phyloP scores from a whole-genome alignment of 2,113 vertebrate species.

The Ornithorhynchus anatinus region DNA sequence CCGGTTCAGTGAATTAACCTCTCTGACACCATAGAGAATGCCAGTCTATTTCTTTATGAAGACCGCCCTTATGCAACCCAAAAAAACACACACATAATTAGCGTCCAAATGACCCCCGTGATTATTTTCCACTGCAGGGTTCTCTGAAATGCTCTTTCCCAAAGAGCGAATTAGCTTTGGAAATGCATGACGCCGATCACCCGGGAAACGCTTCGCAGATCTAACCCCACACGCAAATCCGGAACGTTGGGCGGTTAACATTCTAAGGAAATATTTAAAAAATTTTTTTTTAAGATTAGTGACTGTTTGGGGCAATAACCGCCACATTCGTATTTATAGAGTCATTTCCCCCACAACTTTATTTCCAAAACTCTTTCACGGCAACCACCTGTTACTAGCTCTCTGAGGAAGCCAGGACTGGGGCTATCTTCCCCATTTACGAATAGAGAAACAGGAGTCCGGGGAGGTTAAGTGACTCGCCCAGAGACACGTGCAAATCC shows the following conservation, averaged over 20 bases:
- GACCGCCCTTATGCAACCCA: slow-evolving; percentile 22
- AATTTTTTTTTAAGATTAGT: too few relatives aligned
- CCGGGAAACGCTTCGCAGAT: not conserved
- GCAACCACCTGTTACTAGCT: not conserved
- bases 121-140: not conserved
- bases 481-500: not conserved
- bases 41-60: slow-evolving; percentile 9
- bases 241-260: not conserved
- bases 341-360: not conserved
- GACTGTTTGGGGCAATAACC: not conserved
- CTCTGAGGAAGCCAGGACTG: not conserved
- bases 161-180: not conserved
- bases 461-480: not conserved
- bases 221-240: too few relatives aligned
- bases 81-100: not conserved
- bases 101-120: not conserved
- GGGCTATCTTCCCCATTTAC: not conserved
- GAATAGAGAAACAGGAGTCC: not conserved
- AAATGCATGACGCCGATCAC: not conserved
- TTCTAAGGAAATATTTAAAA: not conserved
- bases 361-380: not conserved
- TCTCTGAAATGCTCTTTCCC: not conserved
- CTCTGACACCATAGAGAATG: slow-evolving; percentile 19
- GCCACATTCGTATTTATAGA: not conserved
- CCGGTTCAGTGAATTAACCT: slow-evolving; percentile 18